Percentiles rank a stretch among this genome's conserved stretches.
Conservation (phyloP, 2,888 invertebrate species). For the Copidosoma aretas region DNA sequence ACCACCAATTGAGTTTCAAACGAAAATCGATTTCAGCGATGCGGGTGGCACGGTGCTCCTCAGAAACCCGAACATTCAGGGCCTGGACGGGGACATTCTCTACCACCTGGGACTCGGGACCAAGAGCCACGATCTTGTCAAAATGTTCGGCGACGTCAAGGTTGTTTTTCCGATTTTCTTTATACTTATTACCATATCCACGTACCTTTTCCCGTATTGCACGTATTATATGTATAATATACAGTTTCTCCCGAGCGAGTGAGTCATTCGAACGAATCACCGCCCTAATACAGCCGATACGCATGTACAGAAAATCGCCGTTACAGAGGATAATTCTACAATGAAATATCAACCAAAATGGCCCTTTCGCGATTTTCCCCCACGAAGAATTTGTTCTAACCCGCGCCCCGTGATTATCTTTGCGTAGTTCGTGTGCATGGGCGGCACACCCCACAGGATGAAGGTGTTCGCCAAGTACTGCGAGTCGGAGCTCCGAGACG, state of each 20-base stretch:
- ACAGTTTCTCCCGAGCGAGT: no score
- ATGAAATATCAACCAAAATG: no score
- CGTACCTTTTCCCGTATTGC: no score
- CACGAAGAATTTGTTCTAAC: no score
- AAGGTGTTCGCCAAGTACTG: slow-evolving; percentile 90
- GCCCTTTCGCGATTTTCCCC: no score
- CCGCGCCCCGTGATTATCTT: background rate
- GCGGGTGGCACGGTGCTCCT: slow-evolving; percentile 21
- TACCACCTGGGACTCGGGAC: slow-evolving; percentile 38
- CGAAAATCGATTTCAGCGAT: slow-evolving; percentile 6
- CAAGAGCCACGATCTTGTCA: slow-evolving; percentile 35
- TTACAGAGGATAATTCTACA: no score
- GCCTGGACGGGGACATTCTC: slow-evolving; percentile 34
- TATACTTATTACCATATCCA: no score
- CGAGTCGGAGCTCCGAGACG: slow-evolving; percentile 88
- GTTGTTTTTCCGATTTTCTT: slow-evolving; percentile 22
- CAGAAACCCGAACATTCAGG: slow-evolving; percentile 30
- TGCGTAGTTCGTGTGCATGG: slow-evolving; percentile 96
- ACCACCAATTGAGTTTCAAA: no score
- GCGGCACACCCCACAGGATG: slow-evolving; percentile 94
- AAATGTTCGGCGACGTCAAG: slow-evolving; percentile 42
- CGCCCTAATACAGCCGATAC: no score
- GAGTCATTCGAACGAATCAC: no score
- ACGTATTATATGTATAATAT: no score
- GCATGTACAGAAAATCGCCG: no score